A percentile compares a stretch with the other conserved stretches of the same genome.
phyloP scores from a whole-genome alignment of 2,888 invertebrate genomes.

The Nemotelus nigrinus region DNA sequence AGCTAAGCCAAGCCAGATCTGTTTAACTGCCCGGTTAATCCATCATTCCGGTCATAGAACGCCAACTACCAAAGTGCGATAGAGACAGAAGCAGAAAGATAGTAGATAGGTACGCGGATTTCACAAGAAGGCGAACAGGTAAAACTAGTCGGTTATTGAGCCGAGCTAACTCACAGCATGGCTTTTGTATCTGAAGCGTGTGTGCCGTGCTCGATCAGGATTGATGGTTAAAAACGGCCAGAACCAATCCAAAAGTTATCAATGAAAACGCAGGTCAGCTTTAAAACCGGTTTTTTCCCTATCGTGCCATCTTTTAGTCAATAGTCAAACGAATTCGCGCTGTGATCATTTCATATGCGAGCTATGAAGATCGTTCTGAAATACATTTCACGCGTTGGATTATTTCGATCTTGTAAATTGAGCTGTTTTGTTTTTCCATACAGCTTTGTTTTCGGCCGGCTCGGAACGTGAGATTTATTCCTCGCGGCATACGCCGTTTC shows the following conservation, averaged over 20 bases:
- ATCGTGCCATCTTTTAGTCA: constrained; percentile 45
- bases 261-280: background rate
- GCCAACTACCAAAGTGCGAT: background rate
- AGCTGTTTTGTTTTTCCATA: constrained; percentile 18
- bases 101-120: background rate
- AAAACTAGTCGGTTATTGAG: constrained; percentile 2
- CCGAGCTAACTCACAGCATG: no score
- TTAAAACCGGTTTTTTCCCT: no score
- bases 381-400: constrained; percentile 43
- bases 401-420: constrained; percentile 37
- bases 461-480: background rate
- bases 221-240: no score
- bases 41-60: constrained; percentile 3
- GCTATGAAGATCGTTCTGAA: constrained; percentile 31
- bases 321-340: constrained; percentile 39
- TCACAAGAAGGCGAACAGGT: constrained; percentile 4
- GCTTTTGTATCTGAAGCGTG: no score
- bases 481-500: background rate
- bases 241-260: background rate
- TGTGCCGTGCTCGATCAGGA: no score
- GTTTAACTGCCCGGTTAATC: constrained; percentile 13
- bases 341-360: constrained; percentile 38
- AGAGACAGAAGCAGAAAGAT: background rate
- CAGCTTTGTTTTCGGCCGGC: background rate
- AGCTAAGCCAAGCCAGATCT: background rate